Evolutionary conservation across 1,140 invertebrate genomes (phyloP).

Genomic region (Cydia amplana): DNA sequence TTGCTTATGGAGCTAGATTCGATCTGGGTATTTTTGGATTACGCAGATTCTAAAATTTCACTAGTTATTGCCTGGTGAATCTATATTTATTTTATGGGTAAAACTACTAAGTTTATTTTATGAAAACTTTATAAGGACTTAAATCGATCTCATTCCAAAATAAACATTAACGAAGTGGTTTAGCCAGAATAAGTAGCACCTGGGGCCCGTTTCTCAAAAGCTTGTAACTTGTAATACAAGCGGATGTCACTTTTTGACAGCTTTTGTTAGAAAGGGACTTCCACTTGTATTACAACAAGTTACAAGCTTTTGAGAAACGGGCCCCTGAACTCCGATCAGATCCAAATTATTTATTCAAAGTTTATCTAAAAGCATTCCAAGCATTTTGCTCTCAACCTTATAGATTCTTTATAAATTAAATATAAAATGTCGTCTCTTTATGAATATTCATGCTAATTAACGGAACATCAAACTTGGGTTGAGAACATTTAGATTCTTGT

Average conservation of each 20-base stretch:
- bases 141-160: too few species aligned
- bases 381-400: not conserved
- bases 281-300: too few species aligned
- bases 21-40: not conserved
- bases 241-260: too few species aligned
- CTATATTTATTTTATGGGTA: too few species aligned
- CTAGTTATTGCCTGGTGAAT: too few species aligned
- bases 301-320: too few species aligned
- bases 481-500: conserved; percentile 3
- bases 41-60: not conserved
- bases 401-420: conserved; percentile 10
- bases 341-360: not conserved
- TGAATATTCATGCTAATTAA: conserved; percentile 17
- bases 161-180: too few species aligned
- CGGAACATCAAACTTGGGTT: conserved; percentile 12
- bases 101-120: too few species aligned
- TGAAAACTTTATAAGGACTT: too few species aligned
- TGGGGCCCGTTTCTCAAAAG: too few species aligned
- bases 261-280: too few species aligned
- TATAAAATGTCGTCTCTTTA: conserved; percentile 2
- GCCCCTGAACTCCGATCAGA: not conserved
- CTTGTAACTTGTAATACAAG: too few species aligned
- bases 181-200: not conserved
- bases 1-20: conserved; percentile 59
- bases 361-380: not conserved